Conservation (phyloP, 2,797 vertebrate species). For the Euphonia xanthogaster region DNA sequence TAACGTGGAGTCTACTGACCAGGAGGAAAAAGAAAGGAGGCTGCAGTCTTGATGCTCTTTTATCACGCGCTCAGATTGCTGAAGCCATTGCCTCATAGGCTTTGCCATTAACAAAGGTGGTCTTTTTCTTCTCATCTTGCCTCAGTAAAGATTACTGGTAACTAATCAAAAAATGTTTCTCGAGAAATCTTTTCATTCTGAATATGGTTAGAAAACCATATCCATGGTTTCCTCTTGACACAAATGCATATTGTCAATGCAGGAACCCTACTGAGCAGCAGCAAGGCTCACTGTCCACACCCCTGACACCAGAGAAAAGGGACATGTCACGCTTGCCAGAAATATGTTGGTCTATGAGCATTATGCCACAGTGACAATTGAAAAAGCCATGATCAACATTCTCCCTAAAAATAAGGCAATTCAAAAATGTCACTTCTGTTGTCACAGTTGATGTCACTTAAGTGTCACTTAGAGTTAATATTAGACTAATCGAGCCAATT, state of each 20-base stretch:
- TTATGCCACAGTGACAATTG: not conserved
- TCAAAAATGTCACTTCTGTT: conserved; percentile 63
- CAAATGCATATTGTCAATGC: not conserved
- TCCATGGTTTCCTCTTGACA: not conserved
- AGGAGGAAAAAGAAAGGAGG: not conserved
- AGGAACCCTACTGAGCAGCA: not conserved
- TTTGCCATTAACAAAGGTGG: not conserved
- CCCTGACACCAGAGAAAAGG: not conserved
- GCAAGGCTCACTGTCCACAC: not conserved
- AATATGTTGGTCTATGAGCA: not conserved
- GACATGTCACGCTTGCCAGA: not conserved
- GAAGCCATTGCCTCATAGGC: not conserved
- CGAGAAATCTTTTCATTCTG: not conserved
- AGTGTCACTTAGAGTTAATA: conserved; percentile 69
- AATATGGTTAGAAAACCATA: not conserved
- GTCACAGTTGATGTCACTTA: conserved; percentile 66
- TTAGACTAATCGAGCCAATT: conserved; percentile 73
- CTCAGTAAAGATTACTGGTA: not conserved
- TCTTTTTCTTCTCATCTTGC: not conserved
- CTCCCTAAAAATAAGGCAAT: conserved; percentile 73
- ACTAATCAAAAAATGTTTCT: not conserved
- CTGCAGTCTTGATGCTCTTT: not conserved
- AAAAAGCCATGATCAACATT: conserved; percentile 54
- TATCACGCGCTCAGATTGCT: not conserved
- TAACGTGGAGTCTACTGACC: not conserved